These are phyloP conservation scores for Samia ricini DNA, from an alignment of 1,140 invertebrate species.

Conservation along the genomic window DNA sequence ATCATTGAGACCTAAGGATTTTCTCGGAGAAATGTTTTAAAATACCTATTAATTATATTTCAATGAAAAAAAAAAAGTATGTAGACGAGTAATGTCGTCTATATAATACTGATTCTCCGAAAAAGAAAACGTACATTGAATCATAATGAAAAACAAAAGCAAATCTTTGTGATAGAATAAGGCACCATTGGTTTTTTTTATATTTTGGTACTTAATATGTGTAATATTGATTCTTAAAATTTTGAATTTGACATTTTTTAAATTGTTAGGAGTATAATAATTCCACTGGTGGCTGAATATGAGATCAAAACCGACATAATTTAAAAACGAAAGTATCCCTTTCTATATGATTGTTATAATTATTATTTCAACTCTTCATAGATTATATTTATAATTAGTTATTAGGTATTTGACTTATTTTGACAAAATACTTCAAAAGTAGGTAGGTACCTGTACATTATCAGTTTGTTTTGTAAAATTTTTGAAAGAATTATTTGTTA, in stretches of 20 bases:
- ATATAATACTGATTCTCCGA: slow-evolving; percentile 8
- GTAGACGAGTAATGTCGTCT: not conserved
- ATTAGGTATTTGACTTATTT: not conserved
- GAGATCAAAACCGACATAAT: slow-evolving; percentile 68
- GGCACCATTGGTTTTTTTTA: slow-evolving; percentile 36
- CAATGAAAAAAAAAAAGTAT: slow-evolving; percentile 2
- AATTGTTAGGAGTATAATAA: slow-evolving; percentile 26
- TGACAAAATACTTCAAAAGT: too few relatives aligned
- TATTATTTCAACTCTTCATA: too few relatives aligned
- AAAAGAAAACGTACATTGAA: slow-evolving; percentile 1
- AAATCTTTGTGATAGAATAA: slow-evolving; percentile 18
- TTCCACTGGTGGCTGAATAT: slow-evolving; percentile 66
- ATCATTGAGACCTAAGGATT: slow-evolving; percentile 10
- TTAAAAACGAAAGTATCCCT: not conserved
- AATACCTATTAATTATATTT: slow-evolving; percentile 5
- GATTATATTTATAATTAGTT: too few relatives aligned
- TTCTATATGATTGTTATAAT: not conserved
- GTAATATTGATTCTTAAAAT: not conserved
- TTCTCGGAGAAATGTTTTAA: slow-evolving; percentile 21
- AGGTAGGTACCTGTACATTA: too few relatives aligned
- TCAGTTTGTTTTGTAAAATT: not conserved
- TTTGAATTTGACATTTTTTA: not conserved
- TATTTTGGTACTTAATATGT: slow-evolving; percentile 6
- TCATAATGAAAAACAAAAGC: not conserved
- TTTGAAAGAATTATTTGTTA: slow-evolving; percentile 5